Conservation (phyloP, 2,888 invertebrate species). For the Pyrrhia umbra region DNA sequence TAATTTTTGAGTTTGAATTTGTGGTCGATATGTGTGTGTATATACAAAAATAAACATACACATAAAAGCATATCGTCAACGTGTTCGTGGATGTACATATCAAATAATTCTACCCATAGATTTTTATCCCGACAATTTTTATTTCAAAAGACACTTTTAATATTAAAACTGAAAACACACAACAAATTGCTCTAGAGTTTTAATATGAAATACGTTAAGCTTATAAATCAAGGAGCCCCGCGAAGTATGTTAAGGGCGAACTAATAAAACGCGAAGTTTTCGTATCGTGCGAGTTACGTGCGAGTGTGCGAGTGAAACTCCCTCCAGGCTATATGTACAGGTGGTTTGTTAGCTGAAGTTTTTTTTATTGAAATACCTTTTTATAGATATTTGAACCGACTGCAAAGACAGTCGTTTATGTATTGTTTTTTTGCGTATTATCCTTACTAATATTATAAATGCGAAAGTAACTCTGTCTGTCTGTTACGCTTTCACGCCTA, state of each 20-base stretch:
- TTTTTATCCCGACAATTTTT: not conserved
- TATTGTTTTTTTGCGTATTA: not conserved
- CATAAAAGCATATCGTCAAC: not conserved
- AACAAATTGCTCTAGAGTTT: slow-evolving; percentile 44
- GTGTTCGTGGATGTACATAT: not conserved
- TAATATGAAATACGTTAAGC: slow-evolving; percentile 49
- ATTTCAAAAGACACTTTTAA: slow-evolving; percentile 9
- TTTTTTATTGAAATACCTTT: slow-evolving; percentile 5
- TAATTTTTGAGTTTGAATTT: no score
- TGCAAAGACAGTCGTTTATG: no score
- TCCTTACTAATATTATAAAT: no score
- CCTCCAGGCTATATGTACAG: slow-evolving; percentile 13
- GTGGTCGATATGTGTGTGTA: no score
- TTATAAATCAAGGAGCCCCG: slow-evolving; percentile 53
- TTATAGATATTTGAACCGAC: no score
- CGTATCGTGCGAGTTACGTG: slow-evolving; percentile 47
- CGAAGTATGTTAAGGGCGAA: slow-evolving; percentile 51
- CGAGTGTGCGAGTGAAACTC: slow-evolving; percentile 25
- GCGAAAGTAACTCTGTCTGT: no score
- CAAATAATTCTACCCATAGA: not conserved
- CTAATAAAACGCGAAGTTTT: slow-evolving; percentile 64
- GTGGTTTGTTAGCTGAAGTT: not conserved
- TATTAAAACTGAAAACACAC: slow-evolving; percentile 11
- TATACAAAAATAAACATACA: no score
- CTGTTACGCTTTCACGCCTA: no score